Percentiles rank a stretch among this genome's conserved stretches.
These are phyloP conservation scores for Nomada fucata DNA, from an alignment of 2,888 invertebrate genomes.

Conservation along the genomic window DNA sequence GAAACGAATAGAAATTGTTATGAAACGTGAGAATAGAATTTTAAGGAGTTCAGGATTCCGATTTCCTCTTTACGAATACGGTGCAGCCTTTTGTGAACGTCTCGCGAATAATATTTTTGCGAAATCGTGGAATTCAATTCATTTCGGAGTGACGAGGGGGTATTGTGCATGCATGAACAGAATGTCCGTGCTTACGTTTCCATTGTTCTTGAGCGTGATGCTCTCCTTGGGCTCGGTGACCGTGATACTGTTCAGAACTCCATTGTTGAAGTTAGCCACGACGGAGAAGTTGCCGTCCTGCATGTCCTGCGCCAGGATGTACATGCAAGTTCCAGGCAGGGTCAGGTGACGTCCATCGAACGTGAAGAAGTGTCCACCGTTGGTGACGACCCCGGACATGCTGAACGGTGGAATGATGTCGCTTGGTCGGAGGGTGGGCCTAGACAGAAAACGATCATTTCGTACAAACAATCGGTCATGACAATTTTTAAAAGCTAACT, in stretches of 20 bases:
- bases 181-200: conserved; percentile 84
- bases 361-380: conserved; percentile 94
- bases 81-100: no score
- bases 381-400: conserved; percentile 87
- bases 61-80: no score
- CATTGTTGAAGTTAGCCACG: conserved; percentile 89
- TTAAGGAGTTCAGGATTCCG: no score
- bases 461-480: neutral
- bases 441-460: conserved; percentile 35
- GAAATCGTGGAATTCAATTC: no score
- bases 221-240: conserved; percentile 89
- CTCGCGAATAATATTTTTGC: no score
- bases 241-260: conserved; percentile 88
- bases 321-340: conserved; percentile 93
- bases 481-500: neutral
- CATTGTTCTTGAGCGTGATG: conserved; percentile 86
- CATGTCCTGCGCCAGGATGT: conserved; percentile 93
- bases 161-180: no score
- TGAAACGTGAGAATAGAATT: no score
- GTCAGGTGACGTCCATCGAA: conserved; percentile 93
- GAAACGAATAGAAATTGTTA: no score
- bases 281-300: conserved; percentile 94
- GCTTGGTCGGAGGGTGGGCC: conserved; percentile 84
- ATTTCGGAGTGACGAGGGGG: no score
- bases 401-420: conserved; percentile 88